Base-by-base conservation (phyloP, 2,797 vertebrate species). In the Mastacembelus armatus region DNA sequence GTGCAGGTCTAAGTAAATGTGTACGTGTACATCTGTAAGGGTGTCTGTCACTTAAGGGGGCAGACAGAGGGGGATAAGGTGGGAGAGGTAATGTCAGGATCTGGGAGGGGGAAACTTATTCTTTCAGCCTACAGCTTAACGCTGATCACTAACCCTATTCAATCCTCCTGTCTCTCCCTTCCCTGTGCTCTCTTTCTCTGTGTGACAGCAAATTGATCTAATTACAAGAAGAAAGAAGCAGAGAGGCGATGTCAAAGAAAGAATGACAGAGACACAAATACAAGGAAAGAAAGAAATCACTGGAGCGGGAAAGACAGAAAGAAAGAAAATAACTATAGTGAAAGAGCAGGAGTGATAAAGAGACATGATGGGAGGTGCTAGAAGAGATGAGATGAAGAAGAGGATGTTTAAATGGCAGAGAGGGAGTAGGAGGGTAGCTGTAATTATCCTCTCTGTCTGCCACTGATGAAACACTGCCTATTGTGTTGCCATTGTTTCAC, bases 401-500 rank as follows among this genome's bases (percentile, higher is more conserved):
- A 79, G 71, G 71, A 52, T 71, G 78, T 82, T 84, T 77, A 82
- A 85, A 81, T 85, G 72, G 72, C 71, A 84, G 45, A 80, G 76
- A 79, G 66, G 51, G 81, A 87, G 85, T 78, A 43, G 83, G 84
- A 85, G 74, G 65, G 63, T 22, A 65, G 74, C 71, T 56, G 80
- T 87, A 88, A 91, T 90, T 90, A 90, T 90, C 81, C 86, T 76
- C 56, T 80, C 68, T 76, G 80, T 89, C 71, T 86, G 69, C 69
- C 51, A 40, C 68, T 85, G 89, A 91, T 87, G 88, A 86, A 90
- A 89, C 81, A 62, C 71, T 62, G 81, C 71, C 66, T 77, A 50
- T 85, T 87, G 77, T 80, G 78, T 80, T 78, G 66, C 74, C 51
- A 74, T 89, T 85, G 87, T 83, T 80, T 80, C 77, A 50, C 62